Evolutionary conservation across 2,113 vertebrate species (phyloP).

Genomic region (Manacus vitellinus): DNA sequence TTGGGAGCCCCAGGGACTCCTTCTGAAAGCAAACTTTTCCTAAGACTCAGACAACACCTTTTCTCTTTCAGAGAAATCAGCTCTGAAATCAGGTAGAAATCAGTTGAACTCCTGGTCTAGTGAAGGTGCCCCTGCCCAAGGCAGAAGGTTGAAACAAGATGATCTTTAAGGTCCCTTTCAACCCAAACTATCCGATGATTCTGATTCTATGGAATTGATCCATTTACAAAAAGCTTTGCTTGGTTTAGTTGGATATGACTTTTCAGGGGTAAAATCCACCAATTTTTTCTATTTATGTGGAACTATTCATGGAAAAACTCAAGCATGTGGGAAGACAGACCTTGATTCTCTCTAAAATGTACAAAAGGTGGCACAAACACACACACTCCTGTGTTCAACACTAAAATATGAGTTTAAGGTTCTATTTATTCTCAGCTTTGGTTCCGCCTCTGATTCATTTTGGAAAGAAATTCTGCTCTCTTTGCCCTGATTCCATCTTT

Average conservation of each 20-base stretch:
- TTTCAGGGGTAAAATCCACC: rapidly evolving
- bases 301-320: neutral
- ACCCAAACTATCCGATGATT: neutral
- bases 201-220: neutral
- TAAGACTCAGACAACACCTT: neutral
- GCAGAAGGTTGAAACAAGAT: neutral
- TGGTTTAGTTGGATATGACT: neutral
- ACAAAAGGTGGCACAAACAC: neutral
- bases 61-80: neutral
- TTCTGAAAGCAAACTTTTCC: neutral
- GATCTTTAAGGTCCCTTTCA: neutral
- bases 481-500: neutral
- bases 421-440: neutral
- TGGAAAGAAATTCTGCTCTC: neutral
- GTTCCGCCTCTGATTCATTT: neutral
- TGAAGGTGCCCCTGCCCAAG: neutral
- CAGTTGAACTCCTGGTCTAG: neutral
- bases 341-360: neutral
- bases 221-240: neutral
- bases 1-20: neutral
- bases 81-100: neutral
- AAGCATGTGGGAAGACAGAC: rapidly evolving
- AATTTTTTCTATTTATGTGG: neutral
- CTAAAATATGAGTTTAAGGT: rapidly evolving
- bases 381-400: rapidly evolving